These are phyloP conservation scores for Ptychochromis oligacanthus DNA, from an alignment of 2,113 vertebrate genomes.

Conservation along the genomic window DNA sequence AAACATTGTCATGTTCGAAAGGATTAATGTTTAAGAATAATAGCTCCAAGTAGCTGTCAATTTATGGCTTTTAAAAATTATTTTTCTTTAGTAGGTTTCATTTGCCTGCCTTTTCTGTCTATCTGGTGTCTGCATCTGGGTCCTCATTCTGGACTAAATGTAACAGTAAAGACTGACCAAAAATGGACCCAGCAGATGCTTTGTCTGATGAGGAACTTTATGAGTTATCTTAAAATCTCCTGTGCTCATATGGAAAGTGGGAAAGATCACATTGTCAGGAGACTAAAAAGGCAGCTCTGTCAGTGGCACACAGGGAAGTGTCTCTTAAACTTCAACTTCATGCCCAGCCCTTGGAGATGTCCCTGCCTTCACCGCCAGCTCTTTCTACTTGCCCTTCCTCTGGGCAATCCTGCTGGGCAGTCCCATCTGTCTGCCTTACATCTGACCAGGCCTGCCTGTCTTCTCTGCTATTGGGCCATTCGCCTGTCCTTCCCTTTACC, in stretches of 20 bases:
- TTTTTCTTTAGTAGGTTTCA: background rate
- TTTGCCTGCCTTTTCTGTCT: background rate
- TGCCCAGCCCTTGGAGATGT: background rate
- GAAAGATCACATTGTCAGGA: background rate
- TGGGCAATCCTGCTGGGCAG: background rate
- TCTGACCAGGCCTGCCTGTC: background rate
- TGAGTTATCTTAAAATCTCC: background rate
- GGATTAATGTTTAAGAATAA: fast-evolving
- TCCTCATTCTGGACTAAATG: no score
- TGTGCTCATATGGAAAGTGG: background rate
- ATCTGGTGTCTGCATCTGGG: background rate
- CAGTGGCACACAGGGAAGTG: fast-evolving
- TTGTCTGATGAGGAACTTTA: no score
- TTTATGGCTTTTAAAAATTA: background rate
- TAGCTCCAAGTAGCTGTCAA: background rate
- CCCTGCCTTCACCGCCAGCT: background rate
- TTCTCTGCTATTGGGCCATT: background rate
- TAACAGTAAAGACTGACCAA: no score
- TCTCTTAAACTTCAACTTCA: background rate
- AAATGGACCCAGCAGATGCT: no score
- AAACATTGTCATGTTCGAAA: no score
- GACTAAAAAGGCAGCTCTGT: background rate
- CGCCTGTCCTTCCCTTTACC: background rate
- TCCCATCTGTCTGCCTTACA: background rate
- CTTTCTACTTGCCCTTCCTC: background rate